phyloP scores from a whole-genome alignment of 2,797 vertebrate species.

The Bryconaethiops microstoma region DNA sequence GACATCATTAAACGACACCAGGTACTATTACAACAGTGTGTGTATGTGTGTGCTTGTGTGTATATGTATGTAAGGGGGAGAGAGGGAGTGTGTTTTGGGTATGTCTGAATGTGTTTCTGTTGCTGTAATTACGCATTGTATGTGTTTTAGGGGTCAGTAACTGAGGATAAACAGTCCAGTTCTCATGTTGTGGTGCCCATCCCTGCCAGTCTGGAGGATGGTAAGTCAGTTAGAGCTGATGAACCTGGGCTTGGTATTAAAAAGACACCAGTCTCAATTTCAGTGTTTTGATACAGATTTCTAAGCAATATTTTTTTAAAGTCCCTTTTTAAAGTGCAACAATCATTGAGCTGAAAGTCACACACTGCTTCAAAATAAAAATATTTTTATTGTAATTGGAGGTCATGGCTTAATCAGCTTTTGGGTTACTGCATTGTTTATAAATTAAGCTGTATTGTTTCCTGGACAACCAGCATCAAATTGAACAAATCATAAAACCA shows the following conservation, averaged over 20 bases:
- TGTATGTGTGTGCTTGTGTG: background rate
- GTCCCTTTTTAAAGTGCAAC: too few species aligned
- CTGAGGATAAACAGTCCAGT: constrained; percentile 89
- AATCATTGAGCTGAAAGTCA: background rate
- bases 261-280: background rate
- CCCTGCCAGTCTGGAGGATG: constrained; percentile 91
- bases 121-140: background rate
- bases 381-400: background rate
- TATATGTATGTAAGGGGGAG: background rate
- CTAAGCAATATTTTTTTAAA: background rate
- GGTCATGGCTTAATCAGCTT: too few species aligned
- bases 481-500: too few species aligned
- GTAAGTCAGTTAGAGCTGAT: constrained; percentile 67
- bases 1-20: constrained; percentile 97
- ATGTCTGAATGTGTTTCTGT: background rate
- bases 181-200: constrained; percentile 93
- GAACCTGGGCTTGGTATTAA: background rate
- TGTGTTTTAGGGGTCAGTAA: constrained; percentile 86
- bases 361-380: background rate
- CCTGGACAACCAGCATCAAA: background rate
- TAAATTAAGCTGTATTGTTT: background rate
- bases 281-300: background rate
- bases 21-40: constrained; percentile 68
- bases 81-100: background rate
- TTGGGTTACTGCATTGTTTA: background rate